phyloP scores from a whole-genome alignment of 2,113 vertebrate genomes.

The Trogon melanurus region DNA sequence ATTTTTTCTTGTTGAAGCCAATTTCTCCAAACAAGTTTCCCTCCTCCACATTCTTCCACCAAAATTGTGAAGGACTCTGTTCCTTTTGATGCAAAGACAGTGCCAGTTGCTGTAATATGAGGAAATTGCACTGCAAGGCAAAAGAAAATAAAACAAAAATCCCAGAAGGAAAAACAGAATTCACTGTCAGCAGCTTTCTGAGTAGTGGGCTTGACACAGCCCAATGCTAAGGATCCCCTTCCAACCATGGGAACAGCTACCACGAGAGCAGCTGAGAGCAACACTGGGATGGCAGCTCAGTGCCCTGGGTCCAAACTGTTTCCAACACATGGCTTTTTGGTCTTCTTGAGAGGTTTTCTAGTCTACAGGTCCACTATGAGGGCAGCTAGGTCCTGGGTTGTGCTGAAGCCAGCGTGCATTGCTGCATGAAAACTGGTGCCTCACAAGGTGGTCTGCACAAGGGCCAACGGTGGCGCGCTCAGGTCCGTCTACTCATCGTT shows the following conservation, averaged over 20 bases:
- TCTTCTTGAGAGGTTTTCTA: background rate
- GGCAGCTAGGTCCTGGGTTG: background rate
- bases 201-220: background rate
- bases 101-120: conserved; percentile 56
- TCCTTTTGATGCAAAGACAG: conserved; percentile 31
- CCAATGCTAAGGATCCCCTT: background rate
- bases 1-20: conserved; percentile 25
- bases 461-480: background rate
- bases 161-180: conserved; percentile 43
- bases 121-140: background rate
- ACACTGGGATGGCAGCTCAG: background rate
- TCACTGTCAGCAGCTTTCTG: conserved; percentile 49
- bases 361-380: background rate
- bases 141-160: conserved; percentile 35
- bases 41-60: conserved; percentile 33
- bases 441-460: background rate
- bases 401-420: background rate
- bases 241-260: background rate
- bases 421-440: background rate
- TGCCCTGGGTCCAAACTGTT: background rate
- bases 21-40: conserved; percentile 29
- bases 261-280: background rate
- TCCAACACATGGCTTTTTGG: background rate
- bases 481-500: background rate
- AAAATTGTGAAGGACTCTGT: conserved; percentile 9